Evolutionary conservation across 2,113 vertebrate species (phyloP).

Genomic region (Turnix velox): DNA sequence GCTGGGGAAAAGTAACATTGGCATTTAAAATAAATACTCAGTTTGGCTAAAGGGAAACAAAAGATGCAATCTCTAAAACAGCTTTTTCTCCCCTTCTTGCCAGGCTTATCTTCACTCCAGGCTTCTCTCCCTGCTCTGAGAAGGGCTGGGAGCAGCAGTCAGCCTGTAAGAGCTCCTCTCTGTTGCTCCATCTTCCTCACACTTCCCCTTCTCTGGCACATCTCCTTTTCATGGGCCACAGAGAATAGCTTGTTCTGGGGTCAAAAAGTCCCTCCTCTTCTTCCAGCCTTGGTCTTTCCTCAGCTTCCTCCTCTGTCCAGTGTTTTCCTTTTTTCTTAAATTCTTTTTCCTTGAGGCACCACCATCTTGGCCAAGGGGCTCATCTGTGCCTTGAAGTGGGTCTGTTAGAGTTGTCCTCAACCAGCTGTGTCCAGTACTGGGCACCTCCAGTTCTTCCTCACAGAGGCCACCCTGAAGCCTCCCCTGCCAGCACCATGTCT

Average conservation of each 20-base stretch:
- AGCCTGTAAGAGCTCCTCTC: background rate
- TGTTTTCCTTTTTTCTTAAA: background rate
- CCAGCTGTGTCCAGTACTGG: accelerated
- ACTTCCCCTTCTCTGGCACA: background rate
- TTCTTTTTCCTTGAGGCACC: accelerated
- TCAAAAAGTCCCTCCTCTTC: background rate
- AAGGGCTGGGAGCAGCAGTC: accelerated
- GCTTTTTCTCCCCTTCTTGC: background rate
- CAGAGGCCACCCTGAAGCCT: background rate
- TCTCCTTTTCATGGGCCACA: background rate
- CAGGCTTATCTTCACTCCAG: background rate
- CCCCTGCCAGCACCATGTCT: background rate
- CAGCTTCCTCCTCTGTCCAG: background rate
- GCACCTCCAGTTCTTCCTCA: background rate
- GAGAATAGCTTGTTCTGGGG: background rate
- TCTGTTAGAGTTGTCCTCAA: accelerated
- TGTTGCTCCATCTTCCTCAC: background rate
- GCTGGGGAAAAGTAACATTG: background rate
- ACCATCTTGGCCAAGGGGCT: background rate
- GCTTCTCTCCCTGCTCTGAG: background rate
- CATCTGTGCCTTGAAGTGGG: accelerated
- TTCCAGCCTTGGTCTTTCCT: background rate
- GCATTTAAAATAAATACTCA: background rate
- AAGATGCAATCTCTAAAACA: background rate
- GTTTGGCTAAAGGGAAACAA: background rate